Percentiles rank a stretch among this genome's conserved stretches.
phyloP scores from a whole-genome alignment of 2,797 vertebrate genomes.

The Pantherophis alleghaniensis region DNA sequence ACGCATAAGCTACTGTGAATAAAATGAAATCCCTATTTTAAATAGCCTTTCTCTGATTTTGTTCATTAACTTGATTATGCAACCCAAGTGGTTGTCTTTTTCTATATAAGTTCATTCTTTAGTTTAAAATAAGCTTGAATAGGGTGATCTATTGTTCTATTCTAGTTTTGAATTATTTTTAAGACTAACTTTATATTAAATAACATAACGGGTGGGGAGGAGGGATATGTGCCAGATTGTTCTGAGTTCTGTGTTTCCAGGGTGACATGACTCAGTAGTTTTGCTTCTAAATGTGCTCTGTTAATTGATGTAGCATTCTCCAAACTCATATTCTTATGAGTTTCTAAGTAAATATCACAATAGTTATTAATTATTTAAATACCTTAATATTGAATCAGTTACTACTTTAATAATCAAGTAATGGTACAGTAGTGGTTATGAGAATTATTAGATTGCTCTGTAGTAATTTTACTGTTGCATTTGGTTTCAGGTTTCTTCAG shows the following conservation, averaged over 20 bases:
- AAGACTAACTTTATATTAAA: constrained; percentile 38
- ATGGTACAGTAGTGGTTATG: background rate
- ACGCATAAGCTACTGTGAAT: background rate
- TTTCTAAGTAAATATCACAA: background rate
- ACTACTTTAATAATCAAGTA: background rate
- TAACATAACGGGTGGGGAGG: constrained; percentile 12
- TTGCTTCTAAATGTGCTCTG: constrained; percentile 46
- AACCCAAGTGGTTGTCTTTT: background rate
- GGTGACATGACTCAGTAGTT: constrained; percentile 45
- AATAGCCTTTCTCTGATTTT: constrained; percentile 8
- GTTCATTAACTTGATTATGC: background rate
- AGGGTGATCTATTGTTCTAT: background rate
- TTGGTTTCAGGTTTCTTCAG: constrained; percentile 7
- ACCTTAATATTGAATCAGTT: background rate
- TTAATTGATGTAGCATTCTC: constrained; percentile 47
- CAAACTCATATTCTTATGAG: constrained; percentile 32
- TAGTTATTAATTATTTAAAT: background rate
- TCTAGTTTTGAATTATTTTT: constrained; percentile 28
- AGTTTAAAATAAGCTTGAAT: constrained; percentile 12
- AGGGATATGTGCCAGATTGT: constrained; percentile 29
- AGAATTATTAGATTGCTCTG: background rate
- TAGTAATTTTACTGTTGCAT: constrained; percentile 21
- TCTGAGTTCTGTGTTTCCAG: constrained; percentile 57
- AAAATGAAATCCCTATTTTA: background rate
- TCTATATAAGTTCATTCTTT: background rate